Evolutionary conservation across 2,888 invertebrate species (phyloP).

Genomic region (Heliconius cydno): DNA sequence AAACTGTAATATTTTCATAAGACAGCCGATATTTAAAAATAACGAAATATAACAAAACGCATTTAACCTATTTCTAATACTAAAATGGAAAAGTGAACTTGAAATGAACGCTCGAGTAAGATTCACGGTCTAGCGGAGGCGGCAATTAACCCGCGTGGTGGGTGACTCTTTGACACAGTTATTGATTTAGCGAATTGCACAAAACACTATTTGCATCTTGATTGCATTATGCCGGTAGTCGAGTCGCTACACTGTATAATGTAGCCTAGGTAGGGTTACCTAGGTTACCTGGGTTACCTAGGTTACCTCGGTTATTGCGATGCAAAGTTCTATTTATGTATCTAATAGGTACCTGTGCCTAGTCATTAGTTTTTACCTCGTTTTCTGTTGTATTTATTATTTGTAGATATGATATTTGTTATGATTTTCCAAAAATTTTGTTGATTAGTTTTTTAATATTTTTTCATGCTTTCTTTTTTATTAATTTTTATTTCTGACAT

Average conservation of each 20-base stretch:
- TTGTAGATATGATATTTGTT: no score
- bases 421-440: no score
- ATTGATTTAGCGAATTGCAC: slow-evolving; percentile 49
- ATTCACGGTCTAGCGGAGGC: slow-evolving; percentile 35
- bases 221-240: slow-evolving; percentile 44
- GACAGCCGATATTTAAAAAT: background rate
- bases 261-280: background rate
- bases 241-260: slow-evolving; percentile 31
- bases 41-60: background rate
- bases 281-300: background rate
- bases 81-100: slow-evolving; percentile 35
- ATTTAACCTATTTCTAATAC: slow-evolving; percentile 10
- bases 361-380: background rate
- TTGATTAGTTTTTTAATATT: no score
- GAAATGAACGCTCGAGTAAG: slow-evolving; percentile 31
- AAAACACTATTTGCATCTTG: slow-evolving; percentile 47
- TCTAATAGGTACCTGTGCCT: background rate
- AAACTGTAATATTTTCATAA: background rate
- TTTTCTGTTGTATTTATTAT: no score
- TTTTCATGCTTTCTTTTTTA: no score
- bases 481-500: no score
- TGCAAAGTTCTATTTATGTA: slow-evolving; percentile 1
- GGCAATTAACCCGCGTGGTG: slow-evolving; percentile 31
- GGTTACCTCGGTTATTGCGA: background rate
- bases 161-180: slow-evolving; percentile 42